These are phyloP conservation scores for Micrastur ruficollis DNA, from an alignment of 2,797 vertebrate genomes.

Conservation along the genomic window DNA sequence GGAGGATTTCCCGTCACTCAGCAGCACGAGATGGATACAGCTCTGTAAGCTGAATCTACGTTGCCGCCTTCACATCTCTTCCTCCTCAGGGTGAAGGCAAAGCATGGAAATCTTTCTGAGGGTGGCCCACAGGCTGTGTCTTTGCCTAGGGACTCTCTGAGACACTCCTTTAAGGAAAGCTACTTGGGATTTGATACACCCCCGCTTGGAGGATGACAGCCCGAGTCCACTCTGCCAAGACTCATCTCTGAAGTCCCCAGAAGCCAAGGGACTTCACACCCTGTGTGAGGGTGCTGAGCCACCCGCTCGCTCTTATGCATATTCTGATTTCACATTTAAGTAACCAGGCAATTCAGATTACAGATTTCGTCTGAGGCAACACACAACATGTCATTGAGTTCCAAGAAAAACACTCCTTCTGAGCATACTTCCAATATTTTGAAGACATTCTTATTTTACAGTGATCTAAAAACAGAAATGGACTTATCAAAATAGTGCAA, in stretches of 20 bases:
- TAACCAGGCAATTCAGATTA: neutral
- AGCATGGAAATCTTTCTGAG: neutral
- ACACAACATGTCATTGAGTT: neutral
- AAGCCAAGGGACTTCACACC: neutral
- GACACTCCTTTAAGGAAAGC: neutral
- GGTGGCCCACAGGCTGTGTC: neutral
- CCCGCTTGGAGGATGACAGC: fast-evolving
- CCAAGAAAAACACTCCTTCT: neutral
- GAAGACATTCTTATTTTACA: neutral
- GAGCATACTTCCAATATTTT: neutral
- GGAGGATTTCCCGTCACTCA: neutral
- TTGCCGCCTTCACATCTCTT: neutral
- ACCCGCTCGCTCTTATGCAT: neutral
- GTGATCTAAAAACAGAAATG: conserved; percentile 29
- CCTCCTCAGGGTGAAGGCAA: neutral
- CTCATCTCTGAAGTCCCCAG: neutral
- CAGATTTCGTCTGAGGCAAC: neutral
- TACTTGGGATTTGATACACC: neutral
- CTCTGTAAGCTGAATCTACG: neutral
- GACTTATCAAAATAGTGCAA: conserved; percentile 7
- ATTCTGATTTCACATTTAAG: neutral
- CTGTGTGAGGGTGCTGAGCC: neutral
- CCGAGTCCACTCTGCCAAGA: neutral
- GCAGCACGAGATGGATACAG: neutral
- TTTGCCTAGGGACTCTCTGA: neutral